Conservation (phyloP, 2,888 invertebrate genomes). For the Pseudeuparius sepicola region DNA sequence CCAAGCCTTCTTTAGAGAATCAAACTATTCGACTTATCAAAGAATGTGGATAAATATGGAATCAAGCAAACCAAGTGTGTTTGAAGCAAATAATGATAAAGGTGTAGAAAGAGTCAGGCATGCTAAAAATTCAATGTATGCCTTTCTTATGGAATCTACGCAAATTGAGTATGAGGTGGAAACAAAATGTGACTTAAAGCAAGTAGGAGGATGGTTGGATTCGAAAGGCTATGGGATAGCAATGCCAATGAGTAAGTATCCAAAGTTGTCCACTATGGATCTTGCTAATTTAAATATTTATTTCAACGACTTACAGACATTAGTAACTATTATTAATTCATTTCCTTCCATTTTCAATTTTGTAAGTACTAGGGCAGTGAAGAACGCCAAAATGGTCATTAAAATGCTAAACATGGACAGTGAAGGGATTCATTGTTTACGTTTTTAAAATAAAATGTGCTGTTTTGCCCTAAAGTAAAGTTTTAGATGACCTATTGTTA, state of each 20-base stretch:
- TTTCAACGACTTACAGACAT: too few relatives aligned
- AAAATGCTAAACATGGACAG: too few relatives aligned
- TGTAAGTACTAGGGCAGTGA: too few relatives aligned
- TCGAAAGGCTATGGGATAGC: conserved; percentile 92
- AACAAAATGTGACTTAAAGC: conserved; percentile 72
- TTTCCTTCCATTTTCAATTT: too few relatives aligned
- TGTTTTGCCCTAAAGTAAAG: too few relatives aligned
- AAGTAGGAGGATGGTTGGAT: conserved; percentile 73
- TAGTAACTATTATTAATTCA: too few relatives aligned
- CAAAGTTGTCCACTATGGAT: too few relatives aligned
- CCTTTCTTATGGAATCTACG: conserved; percentile 94
- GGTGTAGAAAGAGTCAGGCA: conserved; percentile 66
- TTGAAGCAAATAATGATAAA: conserved; percentile 57
- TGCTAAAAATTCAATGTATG: conserved; percentile 70
- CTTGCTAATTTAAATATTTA: too few relatives aligned
- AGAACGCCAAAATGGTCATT: too few relatives aligned
- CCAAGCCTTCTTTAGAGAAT: conserved; percentile 75
- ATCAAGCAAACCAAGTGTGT: conserved; percentile 68
- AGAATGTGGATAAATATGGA: conserved; percentile 53
- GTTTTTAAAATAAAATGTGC: too few relatives aligned
- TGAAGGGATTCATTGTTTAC: too few relatives aligned
- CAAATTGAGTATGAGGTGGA: conserved; percentile 87
- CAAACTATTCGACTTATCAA: conserved; percentile 27
- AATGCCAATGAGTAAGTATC: conserved; percentile 70
- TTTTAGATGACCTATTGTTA: too few relatives aligned